Base-by-base conservation (phyloP, 2,797 vertebrate genomes). In the Sphaeramia orbicularis region DNA sequence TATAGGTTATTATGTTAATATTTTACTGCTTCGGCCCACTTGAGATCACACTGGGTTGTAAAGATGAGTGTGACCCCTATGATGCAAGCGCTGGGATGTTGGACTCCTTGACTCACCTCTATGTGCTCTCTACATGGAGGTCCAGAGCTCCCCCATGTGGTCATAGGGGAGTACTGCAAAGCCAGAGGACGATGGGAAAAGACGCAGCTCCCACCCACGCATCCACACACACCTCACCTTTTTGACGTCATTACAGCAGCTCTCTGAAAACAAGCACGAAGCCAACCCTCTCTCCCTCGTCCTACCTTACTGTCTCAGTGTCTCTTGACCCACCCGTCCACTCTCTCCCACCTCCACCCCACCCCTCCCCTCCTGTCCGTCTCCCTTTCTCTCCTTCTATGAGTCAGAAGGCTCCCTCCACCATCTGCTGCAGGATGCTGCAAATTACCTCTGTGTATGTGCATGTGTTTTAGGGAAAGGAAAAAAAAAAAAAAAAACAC, bases 381-480 rank as follows among this genome's bases (percentile, higher is more conserved):
- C 16, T 12, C n/a, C 5, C 35, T 10, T 38, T 40, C 45, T 21
- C 36, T 15, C 52, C 44, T 13, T 61, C 35, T 44, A 10, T 76
- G 77, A 85, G 49, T 85, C 79, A 83, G 45, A 57, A 45, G 47
- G 43, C 44, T 77, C 49, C 8, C 65, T 61, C 67, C 58, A 44
- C 76, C 83, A 85, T 84, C 71, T 80, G 74, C 83, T 79, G 80
- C 81, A 83, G 70, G 49, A 79, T 64, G 58, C 50, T 51, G 72
- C 65, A 65, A 63, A 80, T 75, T 55, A 76, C 55, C 78, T 75
- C 37, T 2, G 1, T 58, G 59, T 66, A 14, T 10, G 36, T 57
- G 56, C 41, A 40, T 30, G 57, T 80, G 54, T 65, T 62, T 6
- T 12, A 54, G 42, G 47, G 60, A 37, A 13, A 41, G 8, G 0